phyloP scores from a whole-genome alignment of 2,797 vertebrate genomes.

The Psittacula echo region DNA sequence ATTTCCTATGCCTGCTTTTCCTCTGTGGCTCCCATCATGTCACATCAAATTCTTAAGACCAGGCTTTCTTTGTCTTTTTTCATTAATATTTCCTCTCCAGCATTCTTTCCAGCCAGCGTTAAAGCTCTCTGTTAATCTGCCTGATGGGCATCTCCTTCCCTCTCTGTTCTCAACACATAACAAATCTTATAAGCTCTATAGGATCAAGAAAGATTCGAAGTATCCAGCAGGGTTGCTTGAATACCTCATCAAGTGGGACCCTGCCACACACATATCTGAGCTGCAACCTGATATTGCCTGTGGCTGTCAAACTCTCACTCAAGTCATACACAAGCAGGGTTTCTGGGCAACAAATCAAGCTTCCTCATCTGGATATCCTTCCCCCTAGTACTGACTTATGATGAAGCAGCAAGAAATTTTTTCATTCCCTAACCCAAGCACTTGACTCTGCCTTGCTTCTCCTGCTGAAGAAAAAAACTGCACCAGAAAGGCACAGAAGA shows the following conservation, averaged over 20 bases:
- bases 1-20: background rate
- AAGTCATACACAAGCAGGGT: background rate
- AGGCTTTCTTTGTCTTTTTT: background rate
- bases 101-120: background rate
- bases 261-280: background rate
- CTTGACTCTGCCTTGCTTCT: background rate
- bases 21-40: background rate
- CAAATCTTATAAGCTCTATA: background rate
- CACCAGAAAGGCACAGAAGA: background rate
- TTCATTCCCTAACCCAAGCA: background rate
- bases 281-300: background rate
- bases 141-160: background rate
- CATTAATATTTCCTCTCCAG: background rate
- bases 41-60: background rate
- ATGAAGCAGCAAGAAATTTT: background rate
- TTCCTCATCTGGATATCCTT: conserved; percentile 34
- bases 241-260: background rate
- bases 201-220: background rate
- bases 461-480: background rate
- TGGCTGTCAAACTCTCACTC: conserved; percentile 12
- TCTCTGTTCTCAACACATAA: background rate
- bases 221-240: background rate
- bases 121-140: background rate
- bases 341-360: conserved; percentile 35
- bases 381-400: background rate